Percentiles rank a stretch among this genome's conserved stretches.
phyloP scores from a whole-genome alignment of 2,888 invertebrate species.

The Holacanthella duospinosa region DNA sequence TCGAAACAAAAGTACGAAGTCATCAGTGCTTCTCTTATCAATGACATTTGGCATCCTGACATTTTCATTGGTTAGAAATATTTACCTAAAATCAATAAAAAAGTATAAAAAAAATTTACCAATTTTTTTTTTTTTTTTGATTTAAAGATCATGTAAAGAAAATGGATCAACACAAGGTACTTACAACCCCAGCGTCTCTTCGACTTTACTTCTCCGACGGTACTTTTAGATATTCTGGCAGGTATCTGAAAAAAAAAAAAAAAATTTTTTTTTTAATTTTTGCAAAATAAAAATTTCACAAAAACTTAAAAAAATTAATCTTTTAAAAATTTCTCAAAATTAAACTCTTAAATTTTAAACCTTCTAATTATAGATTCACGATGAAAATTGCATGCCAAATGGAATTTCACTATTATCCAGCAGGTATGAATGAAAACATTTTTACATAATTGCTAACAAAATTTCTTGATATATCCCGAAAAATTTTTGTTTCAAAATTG shows the following conservation, averaged over 20 bases:
- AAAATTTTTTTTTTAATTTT: too few relatives aligned
- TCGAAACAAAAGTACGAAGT: background rate
- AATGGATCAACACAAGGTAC: constrained; percentile 7
- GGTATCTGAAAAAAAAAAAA: too few relatives aligned
- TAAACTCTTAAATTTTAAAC: too few relatives aligned
- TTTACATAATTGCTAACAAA: background rate
- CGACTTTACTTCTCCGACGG: background rate
- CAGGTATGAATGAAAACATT: background rate
- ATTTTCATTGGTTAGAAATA: constrained; percentile 5
- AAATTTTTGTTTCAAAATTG: background rate
- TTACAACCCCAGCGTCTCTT: constrained; percentile 1
- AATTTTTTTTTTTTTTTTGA: background rate
- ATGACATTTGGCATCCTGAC: constrained; percentile 12
- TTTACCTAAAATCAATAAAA: background rate
- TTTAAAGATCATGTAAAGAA: constrained; percentile 8
- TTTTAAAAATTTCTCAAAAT: too few relatives aligned
- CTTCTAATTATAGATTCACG: constrained; percentile 9
- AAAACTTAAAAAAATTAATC: too few relatives aligned
- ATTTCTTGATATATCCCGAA: background rate
- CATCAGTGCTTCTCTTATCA: constrained; percentile 1
- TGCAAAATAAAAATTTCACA: too few relatives aligned
- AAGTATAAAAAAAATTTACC: background rate
- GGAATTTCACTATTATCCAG: constrained; percentile 8
- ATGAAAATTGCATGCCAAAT: constrained; percentile 10
- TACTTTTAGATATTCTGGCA: background rate